Conservation (phyloP, 2,797 vertebrate genomes). For the Cottoperca gobio region DNA sequence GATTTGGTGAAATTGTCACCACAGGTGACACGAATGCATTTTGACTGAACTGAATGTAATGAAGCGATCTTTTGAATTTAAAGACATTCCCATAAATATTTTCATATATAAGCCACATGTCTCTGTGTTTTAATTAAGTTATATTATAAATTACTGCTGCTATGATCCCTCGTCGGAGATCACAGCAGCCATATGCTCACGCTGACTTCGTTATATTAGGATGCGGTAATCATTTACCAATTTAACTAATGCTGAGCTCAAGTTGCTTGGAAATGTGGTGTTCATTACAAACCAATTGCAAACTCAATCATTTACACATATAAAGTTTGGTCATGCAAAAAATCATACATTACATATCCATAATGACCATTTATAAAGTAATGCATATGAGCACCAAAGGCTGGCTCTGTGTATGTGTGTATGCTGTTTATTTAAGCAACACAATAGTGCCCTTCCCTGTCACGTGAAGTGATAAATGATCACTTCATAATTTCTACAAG, state of each 20-base stretch:
- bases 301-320: no score
- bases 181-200: neutral
- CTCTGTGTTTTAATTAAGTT: slow-evolving; percentile 26
- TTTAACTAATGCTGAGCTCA: no score
- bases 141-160: neutral
- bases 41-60: slow-evolving; percentile 73
- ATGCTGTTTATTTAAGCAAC: neutral
- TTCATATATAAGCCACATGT: slow-evolving; percentile 62
- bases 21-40: slow-evolving; percentile 21
- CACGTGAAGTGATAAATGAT: neutral
- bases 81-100: slow-evolving; percentile 82
- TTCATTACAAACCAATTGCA: no score
- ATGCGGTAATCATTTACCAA: no score
- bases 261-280: no score
- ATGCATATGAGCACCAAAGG: neutral
- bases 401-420: neutral
- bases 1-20: slow-evolving; percentile 21
- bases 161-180: neutral
- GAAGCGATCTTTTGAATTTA: slow-evolving; percentile 58
- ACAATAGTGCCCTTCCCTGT: neutral
- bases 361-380: neutral
- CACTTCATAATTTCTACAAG: neutral
- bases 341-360: no score
- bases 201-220: no score
- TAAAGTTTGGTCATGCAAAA: no score